Conservation (phyloP, 35 echinoderm and acorn worm species). For the Acanthaster planci region DNA sequence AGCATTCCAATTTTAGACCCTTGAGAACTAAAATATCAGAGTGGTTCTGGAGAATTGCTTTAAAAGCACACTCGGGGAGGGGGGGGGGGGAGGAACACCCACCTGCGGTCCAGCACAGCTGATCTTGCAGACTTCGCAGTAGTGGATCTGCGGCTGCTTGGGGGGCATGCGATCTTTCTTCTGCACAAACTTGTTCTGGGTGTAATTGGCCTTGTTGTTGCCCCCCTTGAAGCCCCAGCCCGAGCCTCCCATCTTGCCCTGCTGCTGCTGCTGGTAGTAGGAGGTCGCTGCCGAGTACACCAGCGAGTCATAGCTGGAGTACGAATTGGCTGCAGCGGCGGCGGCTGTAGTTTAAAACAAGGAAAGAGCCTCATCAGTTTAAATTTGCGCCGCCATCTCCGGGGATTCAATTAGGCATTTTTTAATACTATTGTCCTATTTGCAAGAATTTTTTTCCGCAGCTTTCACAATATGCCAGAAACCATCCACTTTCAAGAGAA, state of each 20-base stretch:
- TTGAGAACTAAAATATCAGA: too few relatives aligned
- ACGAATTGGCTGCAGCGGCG: conserved; percentile 26
- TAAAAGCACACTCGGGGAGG: too few relatives aligned
- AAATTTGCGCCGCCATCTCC: too few relatives aligned
- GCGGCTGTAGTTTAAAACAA: background rate
- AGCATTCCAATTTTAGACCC: too few relatives aligned
- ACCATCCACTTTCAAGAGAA: too few relatives aligned
- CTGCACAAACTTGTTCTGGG: conserved; percentile 46
- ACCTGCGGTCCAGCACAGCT: conserved; percentile 99
- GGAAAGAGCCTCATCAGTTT: too few relatives aligned
- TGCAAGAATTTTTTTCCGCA: too few relatives aligned
- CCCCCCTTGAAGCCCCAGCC: conserved; percentile 26
- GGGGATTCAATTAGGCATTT: too few relatives aligned
- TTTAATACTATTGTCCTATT: too few relatives aligned
- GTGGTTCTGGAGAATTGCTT: too few relatives aligned
- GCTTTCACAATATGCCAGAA: too few relatives aligned
- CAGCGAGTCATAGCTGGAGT: conserved; percentile 87
- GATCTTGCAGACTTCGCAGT: conserved; percentile 99
- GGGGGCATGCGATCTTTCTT: conserved; percentile 60
- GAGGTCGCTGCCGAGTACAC: conserved; percentile 92
- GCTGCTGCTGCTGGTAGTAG: conserved; percentile 98
- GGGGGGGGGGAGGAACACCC: conserved; percentile 10
- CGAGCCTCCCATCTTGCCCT: conserved; percentile 43
- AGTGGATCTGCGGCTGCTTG: conserved; percentile 90
- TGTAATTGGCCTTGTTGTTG: conserved; percentile 42